phyloP scores from a whole-genome alignment of 1,140 invertebrate genomes.

The Caenorhabditis remanei region DNA sequence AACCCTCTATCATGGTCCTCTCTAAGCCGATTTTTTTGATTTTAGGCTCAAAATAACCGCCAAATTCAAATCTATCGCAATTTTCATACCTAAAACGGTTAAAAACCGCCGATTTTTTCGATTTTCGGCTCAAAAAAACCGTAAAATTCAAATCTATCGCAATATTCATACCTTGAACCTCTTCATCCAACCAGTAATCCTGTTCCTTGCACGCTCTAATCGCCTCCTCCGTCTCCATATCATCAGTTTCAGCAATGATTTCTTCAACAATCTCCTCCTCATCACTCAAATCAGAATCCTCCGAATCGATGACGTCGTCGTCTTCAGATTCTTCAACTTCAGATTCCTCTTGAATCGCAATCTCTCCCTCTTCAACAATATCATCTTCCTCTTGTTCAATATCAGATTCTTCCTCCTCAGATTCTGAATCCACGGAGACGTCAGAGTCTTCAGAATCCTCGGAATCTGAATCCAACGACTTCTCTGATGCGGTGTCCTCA shows the following conservation, averaged over 20 bases:
- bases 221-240: too few species aligned
- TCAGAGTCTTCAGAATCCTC: constrained; percentile 17
- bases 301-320: background rate
- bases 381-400: too few species aligned
- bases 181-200: constrained; percentile 11
- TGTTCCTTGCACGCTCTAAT: background rate
- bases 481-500: constrained; percentile 14
- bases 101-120: too few species aligned
- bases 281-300: background rate
- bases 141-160: background rate
- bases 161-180: background rate
- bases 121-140: background rate
- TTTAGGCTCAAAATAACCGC: background rate
- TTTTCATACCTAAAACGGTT: background rate
- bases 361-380: background rate
- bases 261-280: background rate
- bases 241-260: background rate
- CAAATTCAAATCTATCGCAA: background rate
- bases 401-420: background rate
- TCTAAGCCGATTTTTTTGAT: too few species aligned
- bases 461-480: constrained; percentile 3
- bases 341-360: background rate
- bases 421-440: background rate
- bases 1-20: too few species aligned
- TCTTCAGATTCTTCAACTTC: background rate